Evolutionary conservation across 2,797 vertebrate genomes (phyloP).

Genomic region (Sebastes diaconus): DNA sequence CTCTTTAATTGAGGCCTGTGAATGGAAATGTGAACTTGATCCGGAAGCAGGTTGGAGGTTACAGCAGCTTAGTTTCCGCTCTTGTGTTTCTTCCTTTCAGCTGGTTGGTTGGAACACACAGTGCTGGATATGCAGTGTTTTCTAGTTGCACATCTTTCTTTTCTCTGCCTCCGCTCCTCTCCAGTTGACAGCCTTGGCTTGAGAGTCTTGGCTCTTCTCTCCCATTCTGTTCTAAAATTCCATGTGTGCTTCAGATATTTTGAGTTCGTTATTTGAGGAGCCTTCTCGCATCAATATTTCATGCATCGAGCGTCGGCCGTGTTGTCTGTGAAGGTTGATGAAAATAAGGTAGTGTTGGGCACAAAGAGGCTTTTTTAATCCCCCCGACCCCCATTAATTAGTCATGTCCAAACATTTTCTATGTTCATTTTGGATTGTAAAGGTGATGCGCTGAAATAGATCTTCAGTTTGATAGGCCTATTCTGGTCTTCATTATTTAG

Average conservation of each 20-base stretch:
- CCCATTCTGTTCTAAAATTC: slow-evolving; percentile 62
- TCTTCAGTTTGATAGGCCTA: background rate
- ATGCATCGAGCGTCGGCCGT: slow-evolving; percentile 18
- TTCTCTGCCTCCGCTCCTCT: slow-evolving; percentile 36
- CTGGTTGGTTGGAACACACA: slow-evolving; percentile 48
- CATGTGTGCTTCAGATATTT: slow-evolving; percentile 61
- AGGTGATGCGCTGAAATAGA: slow-evolving; percentile 7
- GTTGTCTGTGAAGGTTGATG: slow-evolving; percentile 34
- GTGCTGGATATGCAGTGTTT: slow-evolving; percentile 44
- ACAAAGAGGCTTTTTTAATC: slow-evolving; percentile 26
- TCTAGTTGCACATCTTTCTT: slow-evolving; percentile 45
- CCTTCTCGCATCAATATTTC: slow-evolving; percentile 60
- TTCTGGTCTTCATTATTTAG: slow-evolving; percentile 1
- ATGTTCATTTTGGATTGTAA: slow-evolving; percentile 15
- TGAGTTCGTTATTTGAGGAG: slow-evolving; percentile 58
- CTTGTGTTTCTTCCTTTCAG: slow-evolving; percentile 37
- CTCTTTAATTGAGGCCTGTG: slow-evolving; percentile 42
- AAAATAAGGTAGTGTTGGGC: slow-evolving; percentile 14
- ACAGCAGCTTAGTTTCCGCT: slow-evolving; percentile 17
- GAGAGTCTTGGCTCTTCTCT: slow-evolving; percentile 51
- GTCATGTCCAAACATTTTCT: slow-evolving; percentile 23
- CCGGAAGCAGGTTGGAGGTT: slow-evolving; percentile 49
- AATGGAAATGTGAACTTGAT: slow-evolving; percentile 38
- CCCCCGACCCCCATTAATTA: slow-evolving; percentile 28
- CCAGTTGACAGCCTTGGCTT: slow-evolving; percentile 67